A percentile compares a stretch with the other conserved stretches of the same genome.
Evolutionary conservation across 2,888 invertebrate genomes (phyloP).

Genomic region (Limnephilus marmoratus): DNA sequence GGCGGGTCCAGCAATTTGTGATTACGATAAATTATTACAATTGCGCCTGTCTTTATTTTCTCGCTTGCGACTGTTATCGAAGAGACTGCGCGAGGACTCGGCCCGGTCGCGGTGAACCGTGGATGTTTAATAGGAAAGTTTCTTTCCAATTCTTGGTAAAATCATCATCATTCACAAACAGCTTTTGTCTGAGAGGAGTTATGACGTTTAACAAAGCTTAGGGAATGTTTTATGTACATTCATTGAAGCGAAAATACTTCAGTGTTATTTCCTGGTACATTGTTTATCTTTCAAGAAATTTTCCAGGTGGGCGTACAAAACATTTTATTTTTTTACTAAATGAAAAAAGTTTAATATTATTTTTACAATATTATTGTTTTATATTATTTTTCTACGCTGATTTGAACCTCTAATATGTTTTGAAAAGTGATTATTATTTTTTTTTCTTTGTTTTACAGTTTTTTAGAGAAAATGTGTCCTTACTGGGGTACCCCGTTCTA

Average conservation of each 20-base stretch:
- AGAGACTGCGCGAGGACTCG: not conserved
- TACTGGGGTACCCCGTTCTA: no score
- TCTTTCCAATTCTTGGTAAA: not conserved
- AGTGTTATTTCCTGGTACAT: not conserved
- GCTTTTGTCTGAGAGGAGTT: not conserved
- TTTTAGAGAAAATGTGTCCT: no score
- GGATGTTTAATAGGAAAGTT: not conserved
- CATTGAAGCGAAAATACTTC: no score
- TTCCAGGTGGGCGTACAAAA: no score
- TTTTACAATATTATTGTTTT: no score
- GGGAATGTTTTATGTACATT: not conserved
- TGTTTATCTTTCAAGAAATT: not conserved
- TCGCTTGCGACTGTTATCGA: slow-evolving; percentile 34
- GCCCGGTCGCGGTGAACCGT: not conserved
- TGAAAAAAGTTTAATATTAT: no score
- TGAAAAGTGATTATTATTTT: no score
- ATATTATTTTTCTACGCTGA: no score
- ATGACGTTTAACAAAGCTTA: not conserved
- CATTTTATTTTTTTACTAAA: no score
- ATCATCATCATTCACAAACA: not conserved
- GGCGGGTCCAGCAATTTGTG: slow-evolving; percentile 59
- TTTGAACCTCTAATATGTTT: no score
- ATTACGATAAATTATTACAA: slow-evolving; percentile 58
- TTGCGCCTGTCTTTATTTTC: slow-evolving; percentile 53
- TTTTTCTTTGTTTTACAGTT: no score